Conservation (phyloP, 2,888 invertebrate genomes). For the Drosophila merina region DNA sequence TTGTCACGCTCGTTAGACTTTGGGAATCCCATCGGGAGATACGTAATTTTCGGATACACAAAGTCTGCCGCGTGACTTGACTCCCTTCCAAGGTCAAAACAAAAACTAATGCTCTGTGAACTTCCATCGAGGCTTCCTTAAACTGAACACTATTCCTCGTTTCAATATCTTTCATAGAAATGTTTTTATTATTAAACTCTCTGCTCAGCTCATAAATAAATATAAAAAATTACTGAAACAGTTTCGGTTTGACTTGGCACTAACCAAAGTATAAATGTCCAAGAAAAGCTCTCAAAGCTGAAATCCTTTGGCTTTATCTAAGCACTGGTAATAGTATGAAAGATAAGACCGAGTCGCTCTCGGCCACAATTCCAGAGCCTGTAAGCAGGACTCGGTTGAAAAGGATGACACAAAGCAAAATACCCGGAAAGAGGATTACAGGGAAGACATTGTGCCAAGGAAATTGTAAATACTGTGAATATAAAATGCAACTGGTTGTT, state of each 20-base stretch:
- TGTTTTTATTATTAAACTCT: conserved; percentile 10
- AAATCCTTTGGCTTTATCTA: conserved; percentile 55
- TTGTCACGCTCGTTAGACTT: conserved; percentile 71
- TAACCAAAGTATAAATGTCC: conserved; percentile 28
- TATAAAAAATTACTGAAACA: conserved; percentile 40
- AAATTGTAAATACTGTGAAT: background rate
- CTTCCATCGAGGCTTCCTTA: conserved; percentile 20
- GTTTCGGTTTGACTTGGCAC: conserved; percentile 57
- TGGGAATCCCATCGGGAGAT: conserved; percentile 66
- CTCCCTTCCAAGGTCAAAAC: conserved; percentile 35
- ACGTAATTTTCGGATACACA: conserved; percentile 65
- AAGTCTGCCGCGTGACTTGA: conserved; percentile 61
- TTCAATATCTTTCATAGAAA: background rate
- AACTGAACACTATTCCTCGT: conserved; percentile 14
- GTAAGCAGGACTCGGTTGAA: conserved; percentile 8
- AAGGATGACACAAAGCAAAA: conserved; percentile 5
- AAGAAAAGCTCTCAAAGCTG: conserved; percentile 32
- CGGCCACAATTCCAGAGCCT: conserved; percentile 12
- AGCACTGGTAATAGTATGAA: conserved; percentile 47
- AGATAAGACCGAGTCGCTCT: conserved; percentile 14
- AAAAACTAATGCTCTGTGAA: conserved; percentile 17
- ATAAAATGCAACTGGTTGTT: background rate
- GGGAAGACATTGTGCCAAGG: background rate
- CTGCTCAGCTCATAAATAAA: conserved; percentile 35
- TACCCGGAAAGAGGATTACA: background rate